Evolutionary conservation across 2,113 vertebrate genomes (phyloP), one percentile per base, ranked within the genome.

Genomic region (Taurulus bubalis): DNA sequence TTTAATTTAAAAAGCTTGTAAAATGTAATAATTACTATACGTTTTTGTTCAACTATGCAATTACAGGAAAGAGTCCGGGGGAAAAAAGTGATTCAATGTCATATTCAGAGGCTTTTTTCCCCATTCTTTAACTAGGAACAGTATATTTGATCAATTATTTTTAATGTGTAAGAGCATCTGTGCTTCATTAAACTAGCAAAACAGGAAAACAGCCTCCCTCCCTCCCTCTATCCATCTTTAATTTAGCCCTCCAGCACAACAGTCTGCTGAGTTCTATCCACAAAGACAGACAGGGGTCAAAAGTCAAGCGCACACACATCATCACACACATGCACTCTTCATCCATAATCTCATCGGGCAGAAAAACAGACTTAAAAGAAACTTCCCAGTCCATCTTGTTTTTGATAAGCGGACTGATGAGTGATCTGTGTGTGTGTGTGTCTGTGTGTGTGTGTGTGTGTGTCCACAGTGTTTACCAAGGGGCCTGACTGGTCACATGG

Each of bases 401-500:
- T 71, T 60, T 63, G 47, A 86, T 71, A 70, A 85, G 26, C 76
- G 11, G 73, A 45, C n/a, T 56, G 56, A 75, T 84, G 75, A 84
- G 51, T 80, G 79, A 75, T 72, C 16, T 75, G 53, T 24, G 36
- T 18, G 60, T 51, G 60, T 51, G 70, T 66, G 71, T 59, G 38
- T 75, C 60, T 76, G 56, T 69, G 34, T 62, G 62, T 28, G 38
- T 66, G 30, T 70, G 51, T 32, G 32, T 34, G 14, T 59, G 30
- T 49, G 65, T 63, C 0, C 42, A 60, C 11, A 0, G 51, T 85
- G 79, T 80, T 80, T 65, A 69, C 72, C n/a, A 0, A 66, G 45
- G 53, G 26, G 66, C 79, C 40, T 80, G 51, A 85, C 84, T 68
- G 68, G 63, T 88, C 87, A 85, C 80, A 67, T 83, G 85, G 74